Evolutionary conservation across 2,113 vertebrate species (phyloP).

Genomic region (Kryptolebias marmoratus): DNA sequence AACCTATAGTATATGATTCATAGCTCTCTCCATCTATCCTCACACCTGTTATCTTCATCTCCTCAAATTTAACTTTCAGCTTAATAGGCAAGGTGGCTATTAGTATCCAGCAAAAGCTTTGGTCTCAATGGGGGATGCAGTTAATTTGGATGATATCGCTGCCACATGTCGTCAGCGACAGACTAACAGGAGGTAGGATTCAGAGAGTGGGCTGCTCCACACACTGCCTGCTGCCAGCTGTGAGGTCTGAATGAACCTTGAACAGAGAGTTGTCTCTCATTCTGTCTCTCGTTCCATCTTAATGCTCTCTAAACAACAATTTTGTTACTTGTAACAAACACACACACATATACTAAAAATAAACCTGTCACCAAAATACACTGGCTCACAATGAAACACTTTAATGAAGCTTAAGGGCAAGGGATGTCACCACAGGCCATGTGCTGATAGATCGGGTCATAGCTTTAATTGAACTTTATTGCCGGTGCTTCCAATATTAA

Average conservation of each 20-base stretch:
- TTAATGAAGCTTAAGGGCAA: conserved; percentile 72
- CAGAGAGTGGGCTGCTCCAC: conserved; percentile 55
- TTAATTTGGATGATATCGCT: conserved; percentile 81
- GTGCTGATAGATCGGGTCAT: conserved; percentile 59
- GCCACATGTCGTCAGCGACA: conserved; percentile 81
- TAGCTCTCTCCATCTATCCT: conserved; percentile 63
- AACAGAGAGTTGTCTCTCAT: conserved; percentile 69
- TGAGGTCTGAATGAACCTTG: conserved; percentile 66
- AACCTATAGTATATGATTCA: conserved; percentile 69
- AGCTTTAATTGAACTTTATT: conserved; percentile 71
- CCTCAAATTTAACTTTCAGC: conserved; percentile 68
- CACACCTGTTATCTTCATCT: conserved; percentile 75
- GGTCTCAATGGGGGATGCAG: conserved; percentile 71
- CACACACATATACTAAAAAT: conserved; percentile 53
- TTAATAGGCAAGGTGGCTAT: conserved; percentile 80
- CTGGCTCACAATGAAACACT: conserved; percentile 61
- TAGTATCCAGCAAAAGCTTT: conserved; percentile 73
- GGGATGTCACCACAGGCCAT: conserved; percentile 56
- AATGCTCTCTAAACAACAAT: conserved; percentile 68
- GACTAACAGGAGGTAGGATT: conserved; percentile 74
- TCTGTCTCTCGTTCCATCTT: conserved; percentile 55
- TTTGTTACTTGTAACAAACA: conserved; percentile 64
- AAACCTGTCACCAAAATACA: conserved; percentile 64
- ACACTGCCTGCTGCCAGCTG: conserved; percentile 69
- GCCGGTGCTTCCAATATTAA: conserved; percentile 65